A percentile compares a stretch with the other conserved stretches of the same genome.
Conservation (phyloP, 2,888 invertebrate species). For the Hirtodrosophila duncani region DNA sequence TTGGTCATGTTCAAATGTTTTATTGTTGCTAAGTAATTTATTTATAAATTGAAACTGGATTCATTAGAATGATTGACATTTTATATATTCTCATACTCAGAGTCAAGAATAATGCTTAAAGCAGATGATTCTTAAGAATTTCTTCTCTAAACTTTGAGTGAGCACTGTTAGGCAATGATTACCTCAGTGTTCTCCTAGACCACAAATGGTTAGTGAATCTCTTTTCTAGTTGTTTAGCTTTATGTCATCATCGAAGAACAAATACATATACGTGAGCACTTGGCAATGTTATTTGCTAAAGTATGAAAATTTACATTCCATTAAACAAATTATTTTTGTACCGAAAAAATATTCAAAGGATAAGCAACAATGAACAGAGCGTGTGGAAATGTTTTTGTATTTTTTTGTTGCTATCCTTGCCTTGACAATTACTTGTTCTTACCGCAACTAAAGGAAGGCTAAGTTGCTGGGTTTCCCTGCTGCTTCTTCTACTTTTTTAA, state of each 20-base stretch:
- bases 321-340: slow-evolving; percentile 72
- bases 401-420: too few species aligned
- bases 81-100: too few species aligned
- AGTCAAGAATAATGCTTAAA: too few species aligned
- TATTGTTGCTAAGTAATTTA: too few species aligned
- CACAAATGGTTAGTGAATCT: slow-evolving; percentile 22
- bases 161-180: too few species aligned
- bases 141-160: too few species aligned
- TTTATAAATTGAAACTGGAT: too few species aligned
- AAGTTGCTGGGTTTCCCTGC: slow-evolving; percentile 4
- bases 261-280: slow-evolving; percentile 44
- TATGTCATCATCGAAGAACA: slow-evolving; percentile 6
- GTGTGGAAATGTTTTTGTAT: too few species aligned
- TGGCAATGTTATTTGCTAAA: slow-evolving; percentile 66
- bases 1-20: too few species aligned
- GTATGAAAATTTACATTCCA: slow-evolving; percentile 72
- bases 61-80: too few species aligned
- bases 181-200: too few species aligned
- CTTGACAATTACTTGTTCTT: slow-evolving; percentile 74
- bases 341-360: slow-evolving; percentile 47
- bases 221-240: slow-evolving; percentile 22
- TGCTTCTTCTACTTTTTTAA: slow-evolving; percentile 46
- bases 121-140: too few species aligned
- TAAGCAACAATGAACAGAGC: slow-evolving; percentile 31
- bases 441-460: slow-evolving; percentile 24